Percentiles rank a stretch among this genome's conserved stretches.
Evolutionary conservation across 2,113 vertebrate genomes (phyloP).

Genomic region (Cromileptes altivelis): DNA sequence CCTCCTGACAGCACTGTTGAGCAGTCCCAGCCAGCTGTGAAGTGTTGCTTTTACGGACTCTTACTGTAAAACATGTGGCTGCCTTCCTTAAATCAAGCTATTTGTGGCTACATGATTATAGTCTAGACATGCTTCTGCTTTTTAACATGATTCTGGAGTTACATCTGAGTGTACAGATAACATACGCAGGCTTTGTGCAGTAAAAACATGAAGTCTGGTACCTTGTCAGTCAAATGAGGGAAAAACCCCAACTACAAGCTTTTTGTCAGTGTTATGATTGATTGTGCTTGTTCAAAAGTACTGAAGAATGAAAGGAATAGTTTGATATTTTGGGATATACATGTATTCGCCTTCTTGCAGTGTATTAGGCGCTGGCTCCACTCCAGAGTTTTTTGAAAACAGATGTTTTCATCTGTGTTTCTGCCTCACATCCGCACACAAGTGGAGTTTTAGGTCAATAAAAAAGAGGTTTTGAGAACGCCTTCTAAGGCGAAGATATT

Average conservation of each 20-base stretch:
- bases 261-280: neutral
- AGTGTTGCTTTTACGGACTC: conserved; percentile 65
- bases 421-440: no score
- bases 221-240: conserved; percentile 44
- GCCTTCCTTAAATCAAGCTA: conserved; percentile 75
- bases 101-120: conserved; percentile 76
- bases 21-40: conserved; percentile 69
- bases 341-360: neutral
- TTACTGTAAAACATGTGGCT: conserved; percentile 74
- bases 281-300: neutral
- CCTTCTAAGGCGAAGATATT: no score
- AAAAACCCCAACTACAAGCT: conserved; percentile 17
- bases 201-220: conserved; percentile 35
- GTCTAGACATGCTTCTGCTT: conserved; percentile 74
- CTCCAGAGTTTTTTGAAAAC: no score
- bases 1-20: conserved; percentile 52
- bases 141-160: conserved; percentile 61
- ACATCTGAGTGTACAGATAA: conserved; percentile 58
- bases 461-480: no score
- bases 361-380: neutral
- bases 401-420: no score
- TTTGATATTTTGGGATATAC: neutral
- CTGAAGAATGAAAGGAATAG: neutral
- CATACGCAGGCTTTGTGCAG: conserved; percentile 17
- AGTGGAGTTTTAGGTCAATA: no score